Evolutionary conservation across 2,888 invertebrate species (phyloP), one percentile per base, ranked within the genome.

Genomic region (Macropis europaea): DNA sequence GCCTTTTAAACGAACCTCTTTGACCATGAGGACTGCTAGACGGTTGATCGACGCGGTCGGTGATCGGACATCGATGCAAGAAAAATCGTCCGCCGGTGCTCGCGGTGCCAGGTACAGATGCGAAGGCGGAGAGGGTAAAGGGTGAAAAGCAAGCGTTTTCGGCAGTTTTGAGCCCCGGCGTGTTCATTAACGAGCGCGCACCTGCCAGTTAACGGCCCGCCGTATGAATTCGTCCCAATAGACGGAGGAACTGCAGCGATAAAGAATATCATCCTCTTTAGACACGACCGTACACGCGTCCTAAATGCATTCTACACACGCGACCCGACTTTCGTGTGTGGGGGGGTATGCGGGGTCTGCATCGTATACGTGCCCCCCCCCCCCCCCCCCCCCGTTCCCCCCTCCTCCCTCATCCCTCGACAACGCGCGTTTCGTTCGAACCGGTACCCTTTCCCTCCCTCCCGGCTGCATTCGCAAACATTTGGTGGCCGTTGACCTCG

Each of bases 401-500:
- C 73, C 62, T 62, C 73, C 52, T 63, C 60, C 57, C 72, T 66
- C 63, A 26, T 73, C 68, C 56, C 74, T 70, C 50, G 24, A 61
- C 71, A 70, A 70, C 60, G 42, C 42, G 40, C 45, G 67, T 61
- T 71, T 69, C 63, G 64, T 62, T 69, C 78, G 72, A 71, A 73
- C 77, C 73, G 68, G 79, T 75, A 76, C 76, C 76, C 66, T 68
- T 73, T 68, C 72, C 69, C 63, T 59, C 57, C 66, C 68, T 38
- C 53, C 64, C 48, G n/a, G 6, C 79, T 80, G 82, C 83, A 86
- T 86, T 88, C 87, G 86, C 86, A 85, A 88, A 87, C 88, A 87
- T 88, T 88, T 83, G 86, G 86, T 84, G 87, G 89, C 84, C 89
- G 81, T 88, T 87, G 89, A 89, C 89, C 88, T 82, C 80, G 76